Evolutionary conservation across 2,888 invertebrate genomes (phyloP), one percentile per base, ranked within the genome.

Genomic region (Caenorhabditis sp.): DNA sequence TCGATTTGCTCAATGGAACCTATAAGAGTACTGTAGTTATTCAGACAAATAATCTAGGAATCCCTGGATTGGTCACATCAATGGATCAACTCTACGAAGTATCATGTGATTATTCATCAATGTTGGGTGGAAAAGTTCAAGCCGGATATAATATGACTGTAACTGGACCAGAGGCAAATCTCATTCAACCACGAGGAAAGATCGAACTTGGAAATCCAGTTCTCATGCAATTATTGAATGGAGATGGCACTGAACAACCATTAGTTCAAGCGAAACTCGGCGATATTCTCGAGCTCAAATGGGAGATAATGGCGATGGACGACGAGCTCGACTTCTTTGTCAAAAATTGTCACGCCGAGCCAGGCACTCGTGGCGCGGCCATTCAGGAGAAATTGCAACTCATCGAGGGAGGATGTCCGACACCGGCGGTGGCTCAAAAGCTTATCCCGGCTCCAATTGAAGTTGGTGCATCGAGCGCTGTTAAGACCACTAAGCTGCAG

Each of bases 251-350:
- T 36, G 81, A 80, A 43, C 76, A 78, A 52, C 82, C 81, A 31
- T 60, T 83, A 21, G 69, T 79, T 25, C 80, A 85, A 71, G 87
- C 87, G 23, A 86, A 87, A 61, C 82, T 87, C 54, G 87, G 87
- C 61, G 87, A 87, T 61, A 86, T 87, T 67, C 82, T 87, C 56
- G 86, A 87, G 68, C 81, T 87, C 59, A 80, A 83, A 50, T 87
- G 87, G 87, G 87, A 88, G 72, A 85, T 87, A 63, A 86, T 87
- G 87, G 87, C 87, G 14, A 85, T 87, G 84, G 87, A 87, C 64
- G 86, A 86, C 61, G 85, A 85, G 70, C 77, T 87, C 60, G 87
- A 87, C 77, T 87, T 88, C 83, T 85, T 88, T 66, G 87, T 87
- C 57, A 78, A 79, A 67, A 84, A 86, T 62, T 87, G 87, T 63